Conservation (phyloP, 2,888 invertebrate genomes). For the Lomographa bimaculata region DNA sequence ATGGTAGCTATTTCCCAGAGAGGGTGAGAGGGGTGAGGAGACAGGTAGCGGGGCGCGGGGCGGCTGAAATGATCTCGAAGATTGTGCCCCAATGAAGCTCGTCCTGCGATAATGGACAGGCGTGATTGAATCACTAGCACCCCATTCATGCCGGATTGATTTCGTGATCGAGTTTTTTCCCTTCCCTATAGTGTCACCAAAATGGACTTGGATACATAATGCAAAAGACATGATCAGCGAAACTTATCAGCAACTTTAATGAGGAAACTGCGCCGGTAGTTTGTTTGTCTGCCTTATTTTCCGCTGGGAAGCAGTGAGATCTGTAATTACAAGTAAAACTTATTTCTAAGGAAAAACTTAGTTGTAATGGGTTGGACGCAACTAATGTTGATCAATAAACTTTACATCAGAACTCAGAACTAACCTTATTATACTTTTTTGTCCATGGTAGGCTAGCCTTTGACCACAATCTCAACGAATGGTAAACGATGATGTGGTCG, state of each 20-base stretch:
- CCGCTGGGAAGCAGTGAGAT: slow-evolving; percentile 5
- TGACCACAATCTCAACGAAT: too few species aligned
- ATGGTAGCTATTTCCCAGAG: slow-evolving; percentile 55
- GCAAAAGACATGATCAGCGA: slow-evolving; percentile 8
- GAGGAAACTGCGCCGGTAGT: slow-evolving; percentile 18
- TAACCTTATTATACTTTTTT: too few species aligned
- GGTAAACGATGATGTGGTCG: too few species aligned
- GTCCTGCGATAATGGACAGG: slow-evolving; percentile 61
- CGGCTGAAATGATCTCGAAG: slow-evolving; percentile 57
- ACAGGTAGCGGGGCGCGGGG: slow-evolving; percentile 27
- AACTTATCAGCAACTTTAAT: slow-evolving; percentile 19
- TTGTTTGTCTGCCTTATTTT: slow-evolving; percentile 19
- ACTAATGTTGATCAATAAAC: too few species aligned
- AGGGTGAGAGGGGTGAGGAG: slow-evolving; percentile 28
- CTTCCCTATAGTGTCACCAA: slow-evolving; percentile 40
- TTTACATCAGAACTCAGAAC: too few species aligned
- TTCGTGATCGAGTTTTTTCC: slow-evolving; percentile 51
- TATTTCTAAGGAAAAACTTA: too few species aligned
- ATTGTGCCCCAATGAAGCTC: slow-evolving; percentile 58
- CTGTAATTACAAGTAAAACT: slow-evolving; percentile 12
- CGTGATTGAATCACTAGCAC: slow-evolving; percentile 65
- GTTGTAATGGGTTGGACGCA: too few species aligned
- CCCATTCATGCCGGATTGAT: slow-evolving; percentile 62
- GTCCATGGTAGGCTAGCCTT: too few species aligned
- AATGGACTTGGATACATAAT: slow-evolving; percentile 2